Evolutionary conservation across 1,140 invertebrate species (phyloP), one percentile per base, ranked within the genome.

Genomic region (Teleopsis dalmanni): DNA sequence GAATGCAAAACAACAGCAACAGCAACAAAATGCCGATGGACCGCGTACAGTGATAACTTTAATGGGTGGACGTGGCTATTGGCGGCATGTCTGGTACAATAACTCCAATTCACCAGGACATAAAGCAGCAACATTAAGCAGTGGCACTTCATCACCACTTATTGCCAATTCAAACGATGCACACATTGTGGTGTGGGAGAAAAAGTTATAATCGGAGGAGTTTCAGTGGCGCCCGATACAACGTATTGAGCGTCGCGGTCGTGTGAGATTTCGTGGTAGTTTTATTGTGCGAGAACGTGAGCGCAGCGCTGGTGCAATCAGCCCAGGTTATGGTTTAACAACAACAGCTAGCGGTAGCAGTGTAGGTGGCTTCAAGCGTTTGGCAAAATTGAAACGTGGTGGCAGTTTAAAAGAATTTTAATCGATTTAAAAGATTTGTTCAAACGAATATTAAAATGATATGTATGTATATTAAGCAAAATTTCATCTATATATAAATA

Each of bases 121-220:
- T 25, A 72, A 73, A 59, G 75, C 73, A 59, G 62, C 73, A 34
- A 67, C 62, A 59, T 40, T 50, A 0, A 50, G 57, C 3, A 47
- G 38, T 9, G 50, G 55, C 31, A 40, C 47, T 25, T 53, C 48
- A 7, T 53, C 57, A 5, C 56, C 74, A 14, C 56, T 68, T 50
- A 80, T 81, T 51, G 78, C 80, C 19, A 85, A 85, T 57, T 82
- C 76, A 57, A 84, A 79, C 55, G 87, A 91, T 74, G 87, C 88
- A 11, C 86, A 91, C 72, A 83, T 91, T 55, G 83, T 92, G 27
- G 76, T 92, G 10, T 92, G 88, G 88, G 90, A 93, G 73, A 87
- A 89, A 78, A 90, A 91, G 62, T 80, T 91, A 78, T 91, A 75
- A 77, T 66, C 64, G 48, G 54, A 58, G 63, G 63, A 65, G 63